Conservation (phyloP, 2,888 invertebrate genomes). For the Macrophya annulata region DNA sequence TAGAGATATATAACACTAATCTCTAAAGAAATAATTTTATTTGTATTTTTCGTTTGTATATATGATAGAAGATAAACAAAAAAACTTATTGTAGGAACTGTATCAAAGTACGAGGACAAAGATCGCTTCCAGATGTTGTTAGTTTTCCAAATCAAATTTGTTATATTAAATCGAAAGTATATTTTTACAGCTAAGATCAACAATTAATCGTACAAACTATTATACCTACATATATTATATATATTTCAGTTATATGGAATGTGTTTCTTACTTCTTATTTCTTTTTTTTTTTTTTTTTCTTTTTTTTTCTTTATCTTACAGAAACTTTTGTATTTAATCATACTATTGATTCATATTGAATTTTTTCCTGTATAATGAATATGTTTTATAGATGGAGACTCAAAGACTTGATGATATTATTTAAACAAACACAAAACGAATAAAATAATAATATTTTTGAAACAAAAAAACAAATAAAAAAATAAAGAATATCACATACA, state of each 20-base stretch:
- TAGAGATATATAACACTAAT: not conserved
- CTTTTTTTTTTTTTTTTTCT: not conserved
- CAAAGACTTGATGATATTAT: conserved; percentile 64
- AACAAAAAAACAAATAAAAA: conserved; percentile 61
- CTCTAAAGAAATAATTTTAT: not conserved
- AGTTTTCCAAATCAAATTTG: conserved; percentile 24
- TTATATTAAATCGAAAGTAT: not conserved
- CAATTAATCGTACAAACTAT: conserved; percentile 27
- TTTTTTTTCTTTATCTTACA: not conserved
- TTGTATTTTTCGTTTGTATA: not conserved
- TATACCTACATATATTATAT: not conserved
- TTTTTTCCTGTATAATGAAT: conserved; percentile 64
- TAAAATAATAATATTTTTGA: conserved; percentile 40
- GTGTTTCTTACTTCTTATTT: not conserved
- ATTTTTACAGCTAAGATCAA: conserved; percentile 21
- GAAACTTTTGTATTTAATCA: conserved; percentile 9
- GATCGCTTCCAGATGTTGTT: not conserved
- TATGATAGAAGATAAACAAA: not conserved
- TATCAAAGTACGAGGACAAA: not conserved
- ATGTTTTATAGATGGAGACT: conserved; percentile 64
- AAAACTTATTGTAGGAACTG: not conserved
- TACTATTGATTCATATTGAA: conserved; percentile 63
- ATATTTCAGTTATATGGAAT: conserved; percentile 54
- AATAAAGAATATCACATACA: conserved; percentile 59
- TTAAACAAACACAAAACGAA: conserved; percentile 55